Evolutionary conservation across 1,140 invertebrate genomes (phyloP), one percentile per base, ranked within the genome.

Genomic region (Cherax quadricarinatus): DNA sequence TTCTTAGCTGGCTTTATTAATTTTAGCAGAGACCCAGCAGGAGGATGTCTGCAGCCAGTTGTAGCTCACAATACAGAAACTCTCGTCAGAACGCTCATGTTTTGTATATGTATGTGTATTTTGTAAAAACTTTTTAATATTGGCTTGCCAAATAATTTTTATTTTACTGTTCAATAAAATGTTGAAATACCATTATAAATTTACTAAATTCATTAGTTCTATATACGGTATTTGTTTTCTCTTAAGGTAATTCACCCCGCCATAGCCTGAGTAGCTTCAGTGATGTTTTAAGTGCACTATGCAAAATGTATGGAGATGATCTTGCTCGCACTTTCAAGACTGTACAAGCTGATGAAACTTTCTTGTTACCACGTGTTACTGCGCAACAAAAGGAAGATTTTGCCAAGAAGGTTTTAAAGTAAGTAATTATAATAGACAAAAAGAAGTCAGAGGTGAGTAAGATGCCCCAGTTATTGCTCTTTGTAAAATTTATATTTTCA

Each of bases 321-420:
- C 78, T 93, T 21, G 88, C 88, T 9, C 92, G 88, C 82, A 89
- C 92, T 10, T 93, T 93, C 83, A 93, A 93, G 78, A 86, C 83
- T 48, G 73, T 93, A 16, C 92, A 93, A 62, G 81, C 92, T 12
- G 92, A 93, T 73, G 87, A 89, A 62, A 48, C 92, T 10, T 93
- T 93, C 79, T 82, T 89, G 9, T 87, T 85, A 66, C 92, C 92
- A 24, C 73, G 92, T 24, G 88, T 93, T 48, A 89, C 82, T 53
- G 83, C 92, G 53, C 92, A 93, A 18, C 92, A 93, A 41, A 93
- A 93, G 51, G 92, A 90, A 82, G 92, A 93, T n/a, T 93, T 93
- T 90, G 88, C 92, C 12, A 93, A 93, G 73, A 93, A 93, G 70
- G 88, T 93, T 73, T 73, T 93, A 78, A 93, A 86, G 92, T 93